Evolutionary conservation across 2,888 invertebrate species (phyloP), one percentile per base, ranked within the genome.

Genomic region (Tetanocera ferruginea): DNA sequence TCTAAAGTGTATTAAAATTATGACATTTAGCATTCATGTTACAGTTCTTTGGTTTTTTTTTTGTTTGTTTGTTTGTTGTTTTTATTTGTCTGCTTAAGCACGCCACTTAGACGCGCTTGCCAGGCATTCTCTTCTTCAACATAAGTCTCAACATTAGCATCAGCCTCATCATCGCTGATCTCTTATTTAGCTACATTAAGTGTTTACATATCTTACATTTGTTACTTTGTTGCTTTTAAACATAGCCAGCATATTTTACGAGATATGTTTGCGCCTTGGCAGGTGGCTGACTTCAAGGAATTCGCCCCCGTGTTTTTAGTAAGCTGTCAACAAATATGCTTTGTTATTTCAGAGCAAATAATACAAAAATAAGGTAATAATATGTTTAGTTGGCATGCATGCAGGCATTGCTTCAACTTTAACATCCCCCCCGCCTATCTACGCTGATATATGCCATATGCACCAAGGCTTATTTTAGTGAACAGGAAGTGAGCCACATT

Each of bases 201-300:
- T 67, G 49, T 37, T 67, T 67, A 34, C 31, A 17, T 28, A 43
- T 55, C 55, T 28, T 64, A 31, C 31, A 31, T 28, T 64, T 34
- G 64, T 70, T 51, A 11, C 19, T 70, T 70, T 70, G 51, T 70
- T 9, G 31, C 34, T 11, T 31, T 64, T n/a, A 14, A 8, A 5
- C 64, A 64, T 9, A 23, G 37, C 67, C 34, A 70, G 31, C 70
- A 70, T 52, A 55, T 55, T 52, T 17, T 28, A 28, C 70, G 52
- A 9, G 52, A 9, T 70, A 55, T 70, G 31, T 17, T 70, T 55
- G n/a, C 43, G 43, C 3, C 43, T 55, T 70, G 52, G 34, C 70
- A 70, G 70, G 70, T 70, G 70, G 70, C 70, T 31, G 28, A 52
- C 55, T 19, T 70, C 55, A 70, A 70, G 52, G n/a, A 34, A 55